A percentile compares a stretch with the other conserved stretches of the same genome.
These are phyloP conservation scores for Actinostola sp. DNA, from an alignment of 92 coral and sea anemone species.

Conservation along the genomic window DNA sequence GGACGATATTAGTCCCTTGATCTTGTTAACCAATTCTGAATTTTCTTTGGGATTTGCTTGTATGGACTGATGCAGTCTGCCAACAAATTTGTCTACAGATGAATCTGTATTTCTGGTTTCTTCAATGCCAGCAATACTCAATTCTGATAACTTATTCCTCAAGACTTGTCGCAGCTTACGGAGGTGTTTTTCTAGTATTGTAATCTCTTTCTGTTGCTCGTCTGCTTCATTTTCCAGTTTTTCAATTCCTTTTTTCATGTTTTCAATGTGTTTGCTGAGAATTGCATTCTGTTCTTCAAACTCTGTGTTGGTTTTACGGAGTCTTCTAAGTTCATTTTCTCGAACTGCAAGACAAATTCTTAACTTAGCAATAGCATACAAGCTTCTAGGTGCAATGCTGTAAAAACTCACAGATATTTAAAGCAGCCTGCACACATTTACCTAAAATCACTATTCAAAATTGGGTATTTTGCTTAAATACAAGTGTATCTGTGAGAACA, in stretches of 20 bases:
- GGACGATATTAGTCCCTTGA: conserved; percentile 71
- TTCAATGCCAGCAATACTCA: conserved; percentile 76
- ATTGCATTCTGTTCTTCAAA: conserved; percentile 99
- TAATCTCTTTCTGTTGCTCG: conserved; percentile 83
- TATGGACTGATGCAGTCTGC: conserved; percentile 78
- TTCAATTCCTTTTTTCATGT: conserved; percentile 98
- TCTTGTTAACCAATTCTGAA: conserved; percentile 70
- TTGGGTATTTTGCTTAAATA: too few species aligned
- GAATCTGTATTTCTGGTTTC: conserved; percentile 63
- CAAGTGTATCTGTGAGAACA: too few species aligned
- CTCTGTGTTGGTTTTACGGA: conserved; percentile 95
- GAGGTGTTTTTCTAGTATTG: conserved; percentile 72
- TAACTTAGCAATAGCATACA: not conserved
- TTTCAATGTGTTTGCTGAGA: conserved; percentile 97
- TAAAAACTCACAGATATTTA: too few species aligned
- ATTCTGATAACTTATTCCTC: conserved; percentile 68
- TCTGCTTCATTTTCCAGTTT: conserved; percentile 94
- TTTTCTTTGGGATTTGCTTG: conserved; percentile 84
- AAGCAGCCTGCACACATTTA: too few species aligned
- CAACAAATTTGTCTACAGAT: conserved; percentile 82
- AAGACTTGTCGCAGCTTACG: conserved; percentile 84
- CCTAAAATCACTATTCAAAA: too few species aligned
- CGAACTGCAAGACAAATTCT: conserved; percentile 63
- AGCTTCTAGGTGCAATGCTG: too few species aligned
- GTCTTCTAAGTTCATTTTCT: conserved; percentile 93